These are phyloP conservation scores for Pollimyrus isidori DNA, from an alignment of 2,113 vertebrate genomes.

Conservation along the genomic window DNA sequence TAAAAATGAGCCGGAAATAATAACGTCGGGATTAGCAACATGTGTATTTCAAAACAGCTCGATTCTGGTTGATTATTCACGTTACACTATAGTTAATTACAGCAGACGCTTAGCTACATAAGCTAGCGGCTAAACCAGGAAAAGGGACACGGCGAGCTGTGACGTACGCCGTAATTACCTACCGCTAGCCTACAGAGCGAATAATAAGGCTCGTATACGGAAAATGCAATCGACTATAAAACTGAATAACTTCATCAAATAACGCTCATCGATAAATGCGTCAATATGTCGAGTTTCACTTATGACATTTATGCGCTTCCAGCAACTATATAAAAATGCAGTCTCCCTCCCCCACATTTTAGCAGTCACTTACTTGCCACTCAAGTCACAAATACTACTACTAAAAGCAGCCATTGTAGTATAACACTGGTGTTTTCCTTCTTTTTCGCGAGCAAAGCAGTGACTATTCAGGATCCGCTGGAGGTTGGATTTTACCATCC, in stretches of 20 bases:
- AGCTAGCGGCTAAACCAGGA: not conserved
- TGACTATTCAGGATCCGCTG: constrained; percentile 79
- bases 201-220: not conserved
- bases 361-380: constrained; percentile 62
- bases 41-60: not conserved
- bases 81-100: not conserved
- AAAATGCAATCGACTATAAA: not conserved
- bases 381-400: constrained; percentile 66
- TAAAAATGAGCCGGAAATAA: not conserved
- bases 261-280: too few species aligned
- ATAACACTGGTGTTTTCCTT: constrained; percentile 61
- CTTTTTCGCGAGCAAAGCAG: constrained; percentile 76
- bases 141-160: constrained; percentile 1
- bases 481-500: constrained; percentile 82
- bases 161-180: constrained; percentile 14
- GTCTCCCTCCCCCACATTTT: constrained; percentile 22
- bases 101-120: not conserved
- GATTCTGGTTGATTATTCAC: not conserved
- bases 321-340: not conserved
- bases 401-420: constrained; percentile 61
- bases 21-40: not conserved
- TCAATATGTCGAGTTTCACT: not conserved
- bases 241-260: not conserved
- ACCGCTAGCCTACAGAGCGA: not conserved
- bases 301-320: not conserved